Evolutionary conservation across 2,113 vertebrate genomes (phyloP).

Genomic region (Oreotrochilus melanogaster): DNA sequence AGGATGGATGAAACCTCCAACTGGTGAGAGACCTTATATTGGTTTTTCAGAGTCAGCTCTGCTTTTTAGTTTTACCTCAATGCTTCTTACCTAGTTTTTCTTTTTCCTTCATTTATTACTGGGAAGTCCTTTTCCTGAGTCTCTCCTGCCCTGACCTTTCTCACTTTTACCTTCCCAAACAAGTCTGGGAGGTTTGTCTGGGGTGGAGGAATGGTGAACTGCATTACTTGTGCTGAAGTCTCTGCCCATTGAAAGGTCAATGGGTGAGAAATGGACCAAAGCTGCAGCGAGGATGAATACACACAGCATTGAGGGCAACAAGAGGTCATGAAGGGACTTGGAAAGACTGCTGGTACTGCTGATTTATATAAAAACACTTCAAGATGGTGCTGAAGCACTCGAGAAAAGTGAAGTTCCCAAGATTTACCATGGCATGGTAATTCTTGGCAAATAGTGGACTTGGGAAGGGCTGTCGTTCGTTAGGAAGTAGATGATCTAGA

Average conservation of each 20-base stretch:
- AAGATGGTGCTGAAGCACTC: not conserved
- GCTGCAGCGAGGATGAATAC: not conserved
- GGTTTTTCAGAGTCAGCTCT: not conserved
- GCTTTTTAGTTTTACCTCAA: not conserved
- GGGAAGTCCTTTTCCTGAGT: not conserved
- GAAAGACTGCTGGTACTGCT: not conserved
- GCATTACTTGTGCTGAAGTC: not conserved
- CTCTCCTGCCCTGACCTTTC: not conserved
- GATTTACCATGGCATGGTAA: not conserved
- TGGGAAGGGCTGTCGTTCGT: not conserved
- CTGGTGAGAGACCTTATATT: not conserved
- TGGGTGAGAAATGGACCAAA: not conserved
- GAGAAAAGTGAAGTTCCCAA: not conserved
- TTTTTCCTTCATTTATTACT: rapidly evolving
- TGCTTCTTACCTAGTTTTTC: no score
- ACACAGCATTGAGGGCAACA: not conserved
- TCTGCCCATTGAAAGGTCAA: not conserved
- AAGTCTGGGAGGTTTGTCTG: not conserved
- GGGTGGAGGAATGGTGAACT: not conserved
- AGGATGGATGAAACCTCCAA: rapidly evolving
- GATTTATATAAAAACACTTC: not conserved
- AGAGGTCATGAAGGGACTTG: not conserved
- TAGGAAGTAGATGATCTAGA: not conserved
- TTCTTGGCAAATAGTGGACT: not conserved
- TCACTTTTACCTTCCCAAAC: not conserved